Evolutionary conservation across 1,140 invertebrate species (phyloP).

Genomic region (Nixonia krombeini): DNA sequence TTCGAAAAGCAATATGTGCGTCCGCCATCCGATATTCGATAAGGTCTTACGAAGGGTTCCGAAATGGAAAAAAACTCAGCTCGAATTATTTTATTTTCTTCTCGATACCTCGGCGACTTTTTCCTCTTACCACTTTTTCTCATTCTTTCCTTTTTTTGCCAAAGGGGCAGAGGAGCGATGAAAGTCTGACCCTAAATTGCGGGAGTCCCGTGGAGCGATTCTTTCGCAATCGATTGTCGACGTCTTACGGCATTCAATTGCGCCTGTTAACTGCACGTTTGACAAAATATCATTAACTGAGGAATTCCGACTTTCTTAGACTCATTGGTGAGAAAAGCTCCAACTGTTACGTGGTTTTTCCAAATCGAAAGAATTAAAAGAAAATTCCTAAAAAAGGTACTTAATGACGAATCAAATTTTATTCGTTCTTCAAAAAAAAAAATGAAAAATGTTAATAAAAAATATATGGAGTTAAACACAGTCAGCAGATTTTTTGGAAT

Average conservation of each 20-base stretch:
- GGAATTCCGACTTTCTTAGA: no score
- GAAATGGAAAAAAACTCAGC: conserved; percentile 25
- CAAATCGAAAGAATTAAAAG: no score
- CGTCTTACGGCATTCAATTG: conserved; percentile 32
- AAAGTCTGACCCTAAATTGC: conserved; percentile 49
- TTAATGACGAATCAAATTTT: no score
- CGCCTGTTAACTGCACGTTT: conserved; percentile 14
- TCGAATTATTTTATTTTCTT: conserved; percentile 47
- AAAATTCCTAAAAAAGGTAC: no score
- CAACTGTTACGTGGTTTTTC: no score
- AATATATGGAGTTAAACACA: no score
- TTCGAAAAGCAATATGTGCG: conserved; percentile 32
- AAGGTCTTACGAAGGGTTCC: conserved; percentile 39
- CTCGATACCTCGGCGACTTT: conserved; percentile 34
- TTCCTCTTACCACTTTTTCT: conserved; percentile 35
- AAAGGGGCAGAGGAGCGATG: conserved; percentile 33
- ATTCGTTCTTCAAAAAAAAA: no score
- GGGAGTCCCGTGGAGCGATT: conserved; percentile 48
- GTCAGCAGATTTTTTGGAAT: no score
- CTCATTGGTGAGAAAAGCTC: no score
- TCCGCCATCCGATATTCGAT: conserved; percentile 33
- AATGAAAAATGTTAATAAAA: no score
- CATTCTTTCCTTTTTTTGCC: conserved; percentile 27
- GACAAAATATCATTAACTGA: conserved; percentile 11
- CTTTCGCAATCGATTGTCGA: conserved; percentile 49